Base-by-base conservation (phyloP, 1,140 invertebrate species). In the Nixonia krombeini region DNA sequence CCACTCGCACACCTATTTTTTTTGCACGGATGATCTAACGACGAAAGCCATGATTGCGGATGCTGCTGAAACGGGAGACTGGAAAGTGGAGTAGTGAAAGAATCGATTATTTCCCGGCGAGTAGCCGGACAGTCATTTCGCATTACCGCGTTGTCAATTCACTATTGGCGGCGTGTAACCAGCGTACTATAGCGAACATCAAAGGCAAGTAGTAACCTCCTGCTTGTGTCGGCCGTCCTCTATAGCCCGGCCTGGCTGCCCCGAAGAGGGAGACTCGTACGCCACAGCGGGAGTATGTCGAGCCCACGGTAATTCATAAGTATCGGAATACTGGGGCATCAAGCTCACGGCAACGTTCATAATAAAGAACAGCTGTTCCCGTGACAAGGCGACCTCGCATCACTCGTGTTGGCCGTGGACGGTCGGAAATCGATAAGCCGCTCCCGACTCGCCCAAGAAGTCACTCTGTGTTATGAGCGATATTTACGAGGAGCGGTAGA, bases 301-400 rank as follows among this genome's bases (percentile, higher is more conserved):
- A 61, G 33, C 28, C 45, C 40, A 26, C 31, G 49, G 53, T 53
- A 61, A 61, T 61, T 53, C 28, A 33, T 26, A 46, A 51, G n/a
- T 13, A 51, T 45, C 41, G 35, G 10, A 23, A 46, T 17, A 8
- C 21, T 56, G 50, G 50, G 51, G 47, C 50, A 44, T 33, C 33
- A 28, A 46, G 9, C 25, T 55, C 51, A 53, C 33, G 42, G 51
- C 17, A 29, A 17, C 3, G 17, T 28, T 15, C 51, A 58, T 58
- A 50, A 61, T 71, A 69, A 66, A 63, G 41, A 64, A 67, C 65
- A 67, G 46, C 62, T 63, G 65, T 58, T 58, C 33, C 17, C 12
- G 25, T 29, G 17, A 33, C 51, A 9, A 13, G 10, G n/a, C n/a
- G n/a, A n/a, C n/a, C n/a, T n/a, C n/a, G n/a, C n/a, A n/a, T n/a